phyloP scores from a whole-genome alignment of 2,888 invertebrate genomes.

The Sisyra terminalis region DNA sequence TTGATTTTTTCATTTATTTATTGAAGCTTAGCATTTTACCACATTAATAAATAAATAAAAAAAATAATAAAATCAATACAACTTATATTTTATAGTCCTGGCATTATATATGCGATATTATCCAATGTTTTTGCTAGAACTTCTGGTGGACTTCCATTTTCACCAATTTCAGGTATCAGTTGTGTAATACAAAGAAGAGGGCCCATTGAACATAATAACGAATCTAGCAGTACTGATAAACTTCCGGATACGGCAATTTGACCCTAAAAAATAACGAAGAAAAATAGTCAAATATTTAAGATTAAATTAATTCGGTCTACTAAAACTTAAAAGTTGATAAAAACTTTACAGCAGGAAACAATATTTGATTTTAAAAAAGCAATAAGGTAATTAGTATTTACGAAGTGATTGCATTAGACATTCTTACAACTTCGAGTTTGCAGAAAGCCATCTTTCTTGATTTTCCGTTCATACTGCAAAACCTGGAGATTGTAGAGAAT shows the following conservation, averaged over 20 bases:
- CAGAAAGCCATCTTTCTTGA: too few relatives aligned
- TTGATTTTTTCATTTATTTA: neutral
- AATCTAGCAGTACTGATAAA: slow-evolving; percentile 82
- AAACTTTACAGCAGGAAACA: too few relatives aligned
- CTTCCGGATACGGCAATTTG: slow-evolving; percentile 92
- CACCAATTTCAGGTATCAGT: slow-evolving; percentile 60
- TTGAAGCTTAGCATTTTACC: too few relatives aligned
- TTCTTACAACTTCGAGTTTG: too few relatives aligned
- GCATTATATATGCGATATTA: slow-evolving; percentile 92
- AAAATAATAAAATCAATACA: slow-evolving; percentile 1
- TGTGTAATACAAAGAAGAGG: slow-evolving; percentile 76
- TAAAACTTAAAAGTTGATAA: too few relatives aligned
- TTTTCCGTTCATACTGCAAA: too few relatives aligned
- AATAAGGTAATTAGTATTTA: too few relatives aligned
- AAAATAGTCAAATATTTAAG: too few relatives aligned
- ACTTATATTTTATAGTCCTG: slow-evolving; percentile 49
- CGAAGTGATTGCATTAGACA: too few relatives aligned
- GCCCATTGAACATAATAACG: slow-evolving; percentile 78
- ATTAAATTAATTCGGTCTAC: too few relatives aligned
- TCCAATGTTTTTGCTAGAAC: slow-evolving; percentile 52
- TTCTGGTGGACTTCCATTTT: slow-evolving; percentile 37
- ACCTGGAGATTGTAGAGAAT: too few relatives aligned
- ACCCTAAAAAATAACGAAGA: slow-evolving; percentile 46
- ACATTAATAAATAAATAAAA: neutral
- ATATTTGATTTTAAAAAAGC: too few relatives aligned